A percentile compares a stretch with the other conserved stretches of the same genome.
phyloP scores from a whole-genome alignment of 2,797 vertebrate species.

The Poecilia gillii region DNA sequence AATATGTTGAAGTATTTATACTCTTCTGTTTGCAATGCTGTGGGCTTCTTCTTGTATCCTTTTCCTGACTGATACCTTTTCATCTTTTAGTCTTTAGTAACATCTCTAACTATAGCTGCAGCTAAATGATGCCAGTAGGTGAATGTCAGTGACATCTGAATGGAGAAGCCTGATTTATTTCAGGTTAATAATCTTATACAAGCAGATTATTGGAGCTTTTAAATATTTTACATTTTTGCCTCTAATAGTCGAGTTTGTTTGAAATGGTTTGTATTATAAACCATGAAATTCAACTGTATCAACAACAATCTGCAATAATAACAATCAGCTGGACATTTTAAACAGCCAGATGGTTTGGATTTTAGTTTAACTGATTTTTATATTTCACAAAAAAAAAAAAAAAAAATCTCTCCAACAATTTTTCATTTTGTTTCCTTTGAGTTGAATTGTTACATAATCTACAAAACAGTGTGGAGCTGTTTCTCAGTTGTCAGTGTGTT shows the following conservation, averaged over 20 bases:
- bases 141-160: neutral
- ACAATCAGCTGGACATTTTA: neutral
- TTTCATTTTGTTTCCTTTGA: neutral
- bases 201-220: neutral
- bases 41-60: neutral
- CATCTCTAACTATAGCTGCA: neutral
- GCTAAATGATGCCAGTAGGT: neutral
- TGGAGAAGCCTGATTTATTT: neutral
- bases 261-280: neutral
- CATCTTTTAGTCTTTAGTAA: neutral
- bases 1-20: no score
- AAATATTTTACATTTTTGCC: neutral
- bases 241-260: neutral
- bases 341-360: neutral
- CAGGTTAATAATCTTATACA: neutral
- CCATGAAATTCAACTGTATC: neutral
- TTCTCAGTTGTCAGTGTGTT: conserved; percentile 18
- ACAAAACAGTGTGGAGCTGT: neutral
- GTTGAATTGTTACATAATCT: neutral
- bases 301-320: neutral
- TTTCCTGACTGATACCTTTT: neutral
- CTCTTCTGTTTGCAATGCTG: neutral
- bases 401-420: neutral
- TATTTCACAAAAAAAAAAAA: neutral
- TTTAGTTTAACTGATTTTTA: neutral